Evolutionary conservation across 2,113 vertebrate species (phyloP).

Genomic region (Melozone crissalis): DNA sequence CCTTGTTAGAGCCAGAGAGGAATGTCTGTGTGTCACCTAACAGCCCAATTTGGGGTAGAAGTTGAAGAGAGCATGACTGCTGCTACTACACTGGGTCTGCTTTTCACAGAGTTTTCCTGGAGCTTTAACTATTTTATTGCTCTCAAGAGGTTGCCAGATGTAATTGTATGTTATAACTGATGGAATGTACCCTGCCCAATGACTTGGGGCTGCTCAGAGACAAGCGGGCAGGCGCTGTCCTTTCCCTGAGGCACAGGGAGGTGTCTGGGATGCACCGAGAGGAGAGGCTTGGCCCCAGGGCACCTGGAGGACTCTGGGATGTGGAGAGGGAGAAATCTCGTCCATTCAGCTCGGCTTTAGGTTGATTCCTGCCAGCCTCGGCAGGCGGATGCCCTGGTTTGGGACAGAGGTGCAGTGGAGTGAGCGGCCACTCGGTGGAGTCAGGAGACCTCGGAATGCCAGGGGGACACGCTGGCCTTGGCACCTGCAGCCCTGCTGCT

Average conservation of each 20-base stretch:
- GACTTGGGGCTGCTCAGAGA: neutral
- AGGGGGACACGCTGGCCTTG: accelerated
- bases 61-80: neutral
- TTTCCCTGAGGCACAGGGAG: neutral
- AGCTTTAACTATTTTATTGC: neutral
- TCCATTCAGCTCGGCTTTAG: neutral
- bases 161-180: no score
- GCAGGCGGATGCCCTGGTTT: neutral
- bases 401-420: neutral
- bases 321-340: neutral
- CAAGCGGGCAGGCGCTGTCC: neutral
- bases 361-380: accelerated
- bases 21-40: neutral
- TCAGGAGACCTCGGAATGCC: neutral
- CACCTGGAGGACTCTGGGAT: neutral
- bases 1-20: neutral
- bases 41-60: neutral
- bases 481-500: accelerated
- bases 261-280: neutral
- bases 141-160: neutral
- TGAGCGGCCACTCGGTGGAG: conserved; percentile 28
- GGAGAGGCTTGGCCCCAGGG: neutral
- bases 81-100: neutral
- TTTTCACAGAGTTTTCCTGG: neutral
- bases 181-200: no score